Percentiles rank a stretch among this genome's conserved stretches.
These are phyloP conservation scores for Calonectris borealis DNA, from an alignment of 2,113 vertebrate genomes.

Conservation along the genomic window DNA sequence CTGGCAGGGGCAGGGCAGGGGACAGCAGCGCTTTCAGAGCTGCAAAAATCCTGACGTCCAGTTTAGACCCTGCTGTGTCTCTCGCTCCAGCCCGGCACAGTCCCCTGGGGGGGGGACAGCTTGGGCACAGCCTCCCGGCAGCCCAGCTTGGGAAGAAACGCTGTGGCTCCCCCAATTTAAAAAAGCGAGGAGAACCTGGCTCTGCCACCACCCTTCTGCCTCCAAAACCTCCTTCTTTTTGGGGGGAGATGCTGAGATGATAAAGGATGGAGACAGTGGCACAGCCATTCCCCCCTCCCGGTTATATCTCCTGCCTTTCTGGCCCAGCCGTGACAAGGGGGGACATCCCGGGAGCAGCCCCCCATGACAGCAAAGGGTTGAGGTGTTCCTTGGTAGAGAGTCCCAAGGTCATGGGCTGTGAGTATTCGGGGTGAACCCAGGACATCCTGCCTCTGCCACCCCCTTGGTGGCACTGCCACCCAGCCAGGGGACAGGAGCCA, in stretches of 20 bases:
- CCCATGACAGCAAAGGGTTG: neutral
- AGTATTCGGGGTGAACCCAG: neutral
- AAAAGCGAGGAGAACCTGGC: neutral
- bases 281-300: accelerated
- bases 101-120: too few species aligned
- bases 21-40: neutral
- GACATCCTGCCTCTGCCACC: neutral
- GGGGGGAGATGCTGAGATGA: neutral
- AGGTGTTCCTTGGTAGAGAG: neutral
- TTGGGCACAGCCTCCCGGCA: neutral
- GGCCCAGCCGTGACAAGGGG: accelerated
- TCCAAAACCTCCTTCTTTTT: neutral
- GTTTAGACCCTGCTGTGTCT: neutral
- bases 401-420: neutral
- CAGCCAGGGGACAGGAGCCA: slow-evolving; percentile 21
- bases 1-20: neutral
- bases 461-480: neutral
- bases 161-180: neutral
- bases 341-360: neutral
- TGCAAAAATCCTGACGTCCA: neutral
- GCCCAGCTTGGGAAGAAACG: accelerated
- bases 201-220: neutral
- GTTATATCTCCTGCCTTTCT: neutral
- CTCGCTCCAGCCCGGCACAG: neutral
- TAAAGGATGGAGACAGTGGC: neutral